Evolutionary conservation across 2,888 invertebrate species (phyloP), one percentile per base, ranked within the genome.

Genomic region (Epirrhoe tristata): DNA sequence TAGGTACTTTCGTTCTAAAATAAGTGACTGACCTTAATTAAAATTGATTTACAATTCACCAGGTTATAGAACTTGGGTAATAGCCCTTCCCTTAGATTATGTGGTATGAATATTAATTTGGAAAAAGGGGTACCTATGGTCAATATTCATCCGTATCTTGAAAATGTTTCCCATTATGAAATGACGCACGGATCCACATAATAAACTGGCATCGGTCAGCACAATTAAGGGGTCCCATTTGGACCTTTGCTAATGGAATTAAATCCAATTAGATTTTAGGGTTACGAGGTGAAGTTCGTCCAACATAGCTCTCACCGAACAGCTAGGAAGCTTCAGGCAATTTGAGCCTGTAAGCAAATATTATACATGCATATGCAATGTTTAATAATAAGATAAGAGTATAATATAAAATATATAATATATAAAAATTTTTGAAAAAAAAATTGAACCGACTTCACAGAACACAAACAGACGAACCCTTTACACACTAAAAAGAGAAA

Each of bases 201-300:
- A 91, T 90, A 87, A 87, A 88, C 85, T 86, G 84, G 85, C 84
- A 81, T 83, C 84, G 91, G 91, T 90, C 90, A 91, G 91, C 90
- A 89, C 88, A 90, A 90, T 91, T 91, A 86, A 87, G 86, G 87
- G 88, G 84, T 79, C 86, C 90, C 89, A 89, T 90, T 91, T 90
- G 89, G 90, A 90, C 91, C 91, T 89, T 86, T 81, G 88, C 86
- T 93, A 93, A 93, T 93, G 92, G 92, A 92, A 93, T 92, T 91
- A 90, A 91, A 93, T 91, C 91, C 93, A 93, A 93, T 93, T 93
- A 93, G 90, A 91, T 91, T 91, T 91, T 88, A 91, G 89, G 89
- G 91, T 90, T 90, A 91, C 90, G 89, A 90, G 90, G 91, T 90
- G 91, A 89, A 90, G 87, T 91, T 91, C 89, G 86, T 87, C 54